Evolutionary conservation across 2,113 vertebrate species (phyloP).

Genomic region (Actenoides hombroni): DNA sequence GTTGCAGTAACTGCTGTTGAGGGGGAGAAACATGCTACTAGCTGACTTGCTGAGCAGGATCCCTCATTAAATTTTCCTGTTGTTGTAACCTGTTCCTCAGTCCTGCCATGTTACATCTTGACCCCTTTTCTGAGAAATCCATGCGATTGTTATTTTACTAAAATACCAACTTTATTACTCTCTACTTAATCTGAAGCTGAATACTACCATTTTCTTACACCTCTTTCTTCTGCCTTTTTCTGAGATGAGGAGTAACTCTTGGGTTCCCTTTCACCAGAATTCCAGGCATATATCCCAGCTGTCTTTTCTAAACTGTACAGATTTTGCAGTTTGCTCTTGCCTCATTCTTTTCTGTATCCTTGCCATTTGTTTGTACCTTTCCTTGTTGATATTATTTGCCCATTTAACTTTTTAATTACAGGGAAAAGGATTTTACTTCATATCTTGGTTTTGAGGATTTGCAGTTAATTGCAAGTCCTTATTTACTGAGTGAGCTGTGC

Average conservation of each 20-base stretch:
- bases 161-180: background rate
- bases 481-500: background rate
- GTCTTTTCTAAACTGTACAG: background rate
- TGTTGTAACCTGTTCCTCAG: background rate
- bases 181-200: too few relatives aligned
- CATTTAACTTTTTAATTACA: background rate
- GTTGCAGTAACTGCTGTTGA: background rate
- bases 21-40: background rate
- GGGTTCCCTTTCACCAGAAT: background rate
- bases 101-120: fast-evolving
- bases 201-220: background rate
- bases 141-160: background rate
- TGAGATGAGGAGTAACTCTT: background rate
- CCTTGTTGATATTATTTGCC: background rate
- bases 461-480: background rate
- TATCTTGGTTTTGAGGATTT: background rate
- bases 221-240: background rate
- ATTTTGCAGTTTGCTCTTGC: background rate
- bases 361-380: background rate
- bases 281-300: background rate
- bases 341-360: background rate
- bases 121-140: background rate
- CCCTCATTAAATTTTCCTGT: background rate
- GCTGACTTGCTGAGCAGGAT: background rate
- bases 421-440: background rate